Evolutionary conservation across 2,888 invertebrate species (phyloP), one percentile per base, ranked within the genome.

Genomic region (Acronicta psi): DNA sequence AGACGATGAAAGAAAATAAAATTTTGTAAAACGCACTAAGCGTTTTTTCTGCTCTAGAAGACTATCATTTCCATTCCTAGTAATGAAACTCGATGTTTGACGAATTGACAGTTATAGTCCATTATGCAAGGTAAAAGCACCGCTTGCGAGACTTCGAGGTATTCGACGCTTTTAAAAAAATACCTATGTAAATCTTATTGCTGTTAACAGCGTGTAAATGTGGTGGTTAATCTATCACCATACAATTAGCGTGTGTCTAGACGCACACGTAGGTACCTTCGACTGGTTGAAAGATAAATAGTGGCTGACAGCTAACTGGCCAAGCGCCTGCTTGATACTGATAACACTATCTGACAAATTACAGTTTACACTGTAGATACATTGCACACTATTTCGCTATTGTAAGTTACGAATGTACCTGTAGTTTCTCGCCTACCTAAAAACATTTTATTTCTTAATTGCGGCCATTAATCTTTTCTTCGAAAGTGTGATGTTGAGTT

Each of bases 261-360:
- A 77, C 76, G 63, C 61, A 57, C 66, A 72, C 64, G 69, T n/a
- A n/a, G n/a, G n/a, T 82, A 80, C 80, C 80, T 79, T 69, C 76
- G 70, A 79, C 69, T 74, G 60, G 73, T 79, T 73, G 71, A 69
- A 72, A 83, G 82, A 87, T 87, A 85, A 85, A 86, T 85, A 81
- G 79, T 72, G 73, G 65, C 76, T 78, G 82, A 80, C 85, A 79
- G 80, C 71, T 64, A 75, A 79, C 80, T 80, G 80, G 77, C 80
- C 79, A 81, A 81, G 72, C 80, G 85, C 78, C 84, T 85, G 84
- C 47, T 76, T 76, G 70, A 68, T 68, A 61, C 81, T 83, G 86
- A 86, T 88, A 88, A 82, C 80, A 76, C 69, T 79, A 77, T 79
- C 82, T 84, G 82, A 87, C 84, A 86, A 87, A 88, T 87, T 85